A percentile compares a stretch with the other conserved stretches of the same genome.
Conservation (phyloP, 2,113 vertebrate genomes). For the Hoplias malabaricus region DNA sequence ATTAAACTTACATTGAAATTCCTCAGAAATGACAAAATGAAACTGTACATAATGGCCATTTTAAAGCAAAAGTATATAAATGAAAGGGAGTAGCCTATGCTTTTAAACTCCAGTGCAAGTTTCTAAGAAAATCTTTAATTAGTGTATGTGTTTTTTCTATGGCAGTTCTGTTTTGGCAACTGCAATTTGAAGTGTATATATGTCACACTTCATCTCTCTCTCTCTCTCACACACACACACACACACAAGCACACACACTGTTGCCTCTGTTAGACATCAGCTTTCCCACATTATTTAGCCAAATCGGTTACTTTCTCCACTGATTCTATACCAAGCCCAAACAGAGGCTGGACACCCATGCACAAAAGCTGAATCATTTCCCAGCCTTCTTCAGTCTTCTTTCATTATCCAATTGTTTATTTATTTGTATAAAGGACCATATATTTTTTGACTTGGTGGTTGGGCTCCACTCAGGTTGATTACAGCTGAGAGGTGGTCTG, state of each 20-base stretch:
- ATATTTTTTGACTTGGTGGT: slow-evolving; percentile 40
- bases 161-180: too few relatives aligned
- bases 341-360: not conserved
- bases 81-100: too few relatives aligned
- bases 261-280: slow-evolving; percentile 22
- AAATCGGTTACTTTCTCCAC: slow-evolving; percentile 1
- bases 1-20: too few relatives aligned
- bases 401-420: slow-evolving; percentile 60
- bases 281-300: slow-evolving; percentile 6
- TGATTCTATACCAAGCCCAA: not conserved
- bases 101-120: too few relatives aligned
- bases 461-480: slow-evolving; percentile 57
- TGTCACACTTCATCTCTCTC: not conserved
- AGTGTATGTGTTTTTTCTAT: too few relatives aligned
- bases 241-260: too few relatives aligned
- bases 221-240: not conserved
- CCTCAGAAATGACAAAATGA: too few relatives aligned
- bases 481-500: slow-evolving; percentile 58
- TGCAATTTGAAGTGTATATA: not conserved
- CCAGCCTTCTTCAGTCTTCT: slow-evolving; percentile 41
- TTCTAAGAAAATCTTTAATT: too few relatives aligned
- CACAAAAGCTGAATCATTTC: slow-evolving; percentile 40
- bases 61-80: too few relatives aligned
- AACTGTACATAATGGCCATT: too few relatives aligned
- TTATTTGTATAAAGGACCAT: slow-evolving; percentile 47